Conservation (phyloP, 2,797 vertebrate genomes). For the Mus spretus region DNA sequence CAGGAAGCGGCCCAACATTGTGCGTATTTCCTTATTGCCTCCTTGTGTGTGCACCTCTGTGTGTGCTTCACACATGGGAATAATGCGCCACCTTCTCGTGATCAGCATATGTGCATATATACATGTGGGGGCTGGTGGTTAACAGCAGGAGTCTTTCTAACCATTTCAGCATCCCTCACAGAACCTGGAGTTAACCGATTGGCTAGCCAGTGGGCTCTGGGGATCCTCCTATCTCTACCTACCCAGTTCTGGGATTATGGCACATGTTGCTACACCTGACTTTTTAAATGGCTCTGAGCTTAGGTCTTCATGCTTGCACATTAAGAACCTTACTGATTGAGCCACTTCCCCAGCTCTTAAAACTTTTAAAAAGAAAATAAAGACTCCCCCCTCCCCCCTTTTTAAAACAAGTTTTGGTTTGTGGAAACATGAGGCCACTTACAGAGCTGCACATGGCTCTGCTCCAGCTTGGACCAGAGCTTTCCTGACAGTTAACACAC, state of each 20-base stretch:
- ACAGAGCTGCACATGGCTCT: rapidly evolving
- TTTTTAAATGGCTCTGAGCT: background rate
- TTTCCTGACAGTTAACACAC: background rate
- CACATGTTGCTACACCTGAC: background rate
- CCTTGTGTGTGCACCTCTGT: rapidly evolving
- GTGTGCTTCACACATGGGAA: too few relatives aligned
- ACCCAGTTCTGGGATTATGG: background rate
- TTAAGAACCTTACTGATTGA: background rate
- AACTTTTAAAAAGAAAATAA: rapidly evolving
- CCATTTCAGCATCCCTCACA: background rate
- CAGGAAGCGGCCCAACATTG: rapidly evolving
- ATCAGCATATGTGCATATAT: background rate
- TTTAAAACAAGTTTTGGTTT: background rate
- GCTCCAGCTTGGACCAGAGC: rapidly evolving
- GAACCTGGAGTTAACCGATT: background rate
- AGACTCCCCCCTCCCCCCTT: rapidly evolving
- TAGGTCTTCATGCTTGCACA: background rate
- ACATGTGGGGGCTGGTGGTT: background rate
- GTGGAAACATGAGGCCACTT: rapidly evolving
- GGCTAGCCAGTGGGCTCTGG: background rate
- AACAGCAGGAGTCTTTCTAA: background rate
- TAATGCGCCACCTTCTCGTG: background rate
- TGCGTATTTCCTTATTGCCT: background rate
- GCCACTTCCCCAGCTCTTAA: background rate
- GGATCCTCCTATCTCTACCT: background rate